Conservation (phyloP, 2,113 vertebrate species). For the Urocolius indicus region DNA sequence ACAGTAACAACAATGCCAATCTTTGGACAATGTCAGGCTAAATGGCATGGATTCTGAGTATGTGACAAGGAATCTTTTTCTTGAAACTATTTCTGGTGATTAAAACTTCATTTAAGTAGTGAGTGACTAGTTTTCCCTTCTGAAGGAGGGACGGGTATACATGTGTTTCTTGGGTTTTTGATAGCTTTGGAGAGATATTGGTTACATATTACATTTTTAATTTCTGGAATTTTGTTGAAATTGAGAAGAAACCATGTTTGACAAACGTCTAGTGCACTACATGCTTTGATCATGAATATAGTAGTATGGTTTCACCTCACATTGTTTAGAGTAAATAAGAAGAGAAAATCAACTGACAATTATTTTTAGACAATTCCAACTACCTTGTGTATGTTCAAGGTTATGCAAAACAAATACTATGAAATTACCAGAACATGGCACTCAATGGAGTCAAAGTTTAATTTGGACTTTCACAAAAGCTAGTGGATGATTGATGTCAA, state of each 20-base stretch:
- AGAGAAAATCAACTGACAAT: not conserved
- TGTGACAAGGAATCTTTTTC: not conserved
- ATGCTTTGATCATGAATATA: accelerated
- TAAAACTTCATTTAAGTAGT: not conserved
- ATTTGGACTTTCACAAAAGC: not conserved
- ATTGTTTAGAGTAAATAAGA: not conserved
- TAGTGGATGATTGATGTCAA: not conserved
- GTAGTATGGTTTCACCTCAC: not conserved
- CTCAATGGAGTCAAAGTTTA: not conserved
- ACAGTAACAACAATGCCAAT: not conserved
- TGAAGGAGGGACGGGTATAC: not conserved
- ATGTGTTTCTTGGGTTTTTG: not conserved
- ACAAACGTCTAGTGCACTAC: not conserved
- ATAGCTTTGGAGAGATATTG: not conserved
- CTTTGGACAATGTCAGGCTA: not conserved
- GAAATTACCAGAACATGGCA: not conserved
- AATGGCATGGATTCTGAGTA: not conserved
- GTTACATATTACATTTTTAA: not conserved
- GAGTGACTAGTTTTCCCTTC: not conserved
- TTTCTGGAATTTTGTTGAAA: not conserved
- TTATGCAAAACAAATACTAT: not conserved
- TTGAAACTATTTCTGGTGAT: not conserved
- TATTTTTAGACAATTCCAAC: not conserved
- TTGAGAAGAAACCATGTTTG: not conserved
- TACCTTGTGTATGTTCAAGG: not conserved